phyloP scores from a whole-genome alignment of 2,113 vertebrate species.

The Okapia johnstoni region DNA sequence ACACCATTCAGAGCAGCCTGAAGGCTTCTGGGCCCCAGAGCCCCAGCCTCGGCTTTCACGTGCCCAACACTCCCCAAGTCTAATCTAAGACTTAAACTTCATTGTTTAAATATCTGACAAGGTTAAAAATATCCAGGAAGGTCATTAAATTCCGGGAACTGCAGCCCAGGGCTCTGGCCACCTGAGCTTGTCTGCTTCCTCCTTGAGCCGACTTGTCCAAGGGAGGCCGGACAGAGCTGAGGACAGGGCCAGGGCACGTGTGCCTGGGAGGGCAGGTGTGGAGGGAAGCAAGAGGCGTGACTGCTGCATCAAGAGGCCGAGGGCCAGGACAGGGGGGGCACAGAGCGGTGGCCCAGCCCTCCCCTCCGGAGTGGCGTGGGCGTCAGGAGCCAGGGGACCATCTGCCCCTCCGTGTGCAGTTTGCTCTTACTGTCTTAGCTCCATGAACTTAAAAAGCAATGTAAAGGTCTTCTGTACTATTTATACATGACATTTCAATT shows the following conservation, averaged over 20 bases:
- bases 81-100: neutral
- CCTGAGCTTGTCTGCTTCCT: neutral
- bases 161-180: neutral
- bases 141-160: neutral
- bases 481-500: neutral
- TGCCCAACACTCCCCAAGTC: too few relatives aligned
- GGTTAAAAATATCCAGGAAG: neutral
- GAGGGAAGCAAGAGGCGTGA: fast-evolving
- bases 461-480: neutral
- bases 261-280: neutral
- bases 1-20: neutral
- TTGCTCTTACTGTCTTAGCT: neutral
- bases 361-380: fast-evolving
- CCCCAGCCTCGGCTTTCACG: neutral
- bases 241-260: neutral
- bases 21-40: neutral
- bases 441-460: neutral
- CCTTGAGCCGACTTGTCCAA: fast-evolving
- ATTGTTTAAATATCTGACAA: neutral
- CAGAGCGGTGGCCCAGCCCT: fast-evolving
- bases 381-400: too few relatives aligned
- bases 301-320: neutral
- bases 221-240: neutral
- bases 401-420: neutral
- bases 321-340: fast-evolving